These are phyloP conservation scores for Drosophila pegasa DNA, from an alignment of 2,888 invertebrate species.

Conservation along the genomic window DNA sequence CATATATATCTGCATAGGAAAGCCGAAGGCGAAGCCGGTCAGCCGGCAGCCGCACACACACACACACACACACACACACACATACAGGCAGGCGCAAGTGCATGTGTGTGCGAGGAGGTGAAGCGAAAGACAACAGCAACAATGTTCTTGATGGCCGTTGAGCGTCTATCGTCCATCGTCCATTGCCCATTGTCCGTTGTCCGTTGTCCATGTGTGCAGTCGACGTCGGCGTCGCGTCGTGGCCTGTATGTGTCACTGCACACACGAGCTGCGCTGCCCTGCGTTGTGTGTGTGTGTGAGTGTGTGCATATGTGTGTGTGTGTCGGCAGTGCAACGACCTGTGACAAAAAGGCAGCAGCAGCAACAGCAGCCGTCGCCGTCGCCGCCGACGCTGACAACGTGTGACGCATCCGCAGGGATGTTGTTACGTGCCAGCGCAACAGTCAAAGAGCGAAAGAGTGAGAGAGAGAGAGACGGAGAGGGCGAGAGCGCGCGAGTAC, in stretches of 20 bases:
- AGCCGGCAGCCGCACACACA: constrained; percentile 42
- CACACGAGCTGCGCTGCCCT: constrained; percentile 53
- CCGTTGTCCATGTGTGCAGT: constrained; percentile 26
- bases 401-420: constrained; percentile 77
- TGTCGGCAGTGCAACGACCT: constrained; percentile 73
- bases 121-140: constrained; percentile 33
- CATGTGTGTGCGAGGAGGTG: constrained; percentile 3
- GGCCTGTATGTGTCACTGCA: constrained; percentile 78
- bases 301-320: constrained; percentile 22
- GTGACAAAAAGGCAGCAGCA: constrained; percentile 73
- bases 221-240: constrained; percentile 34
- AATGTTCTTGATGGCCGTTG: constrained; percentile 57
- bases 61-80: background rate
- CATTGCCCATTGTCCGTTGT: constrained; percentile 43
- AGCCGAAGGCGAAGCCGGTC: constrained; percentile 56
- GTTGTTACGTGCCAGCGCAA: constrained; percentile 74
- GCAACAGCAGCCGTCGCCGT: constrained; percentile 46
- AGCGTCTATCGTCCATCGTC: constrained; percentile 52
- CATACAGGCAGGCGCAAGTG: background rate
- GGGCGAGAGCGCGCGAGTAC: background rate
- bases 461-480: constrained; percentile 12
- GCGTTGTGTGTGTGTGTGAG: constrained; percentile 16
- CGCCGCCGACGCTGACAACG: constrained; percentile 56
- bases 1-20: constrained; percentile 56
- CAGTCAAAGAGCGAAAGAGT: constrained; percentile 34